Conservation (phyloP, 2,888 invertebrate genomes). For the Sicus ferrugineus region DNA sequence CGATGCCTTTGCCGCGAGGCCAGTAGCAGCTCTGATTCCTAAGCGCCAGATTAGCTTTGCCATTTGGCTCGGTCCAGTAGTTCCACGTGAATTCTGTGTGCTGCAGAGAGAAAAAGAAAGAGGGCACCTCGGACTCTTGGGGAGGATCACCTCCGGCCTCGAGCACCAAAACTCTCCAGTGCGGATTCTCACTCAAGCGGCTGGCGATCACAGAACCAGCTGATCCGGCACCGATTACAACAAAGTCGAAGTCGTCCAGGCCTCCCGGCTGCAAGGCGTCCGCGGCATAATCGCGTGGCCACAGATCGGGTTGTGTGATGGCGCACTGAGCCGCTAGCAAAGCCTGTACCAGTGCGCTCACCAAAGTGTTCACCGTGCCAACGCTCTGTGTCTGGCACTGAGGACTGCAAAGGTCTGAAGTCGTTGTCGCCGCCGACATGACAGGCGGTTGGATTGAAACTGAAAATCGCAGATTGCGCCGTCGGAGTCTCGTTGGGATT, state of each 20-base stretch:
- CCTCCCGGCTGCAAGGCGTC: constrained; percentile 53
- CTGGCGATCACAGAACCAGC: constrained; percentile 70
- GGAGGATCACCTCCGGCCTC: constrained; percentile 77
- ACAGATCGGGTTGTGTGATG: constrained; percentile 65
- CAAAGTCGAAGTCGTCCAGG: constrained; percentile 54
- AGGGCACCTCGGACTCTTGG: constrained; percentile 61
- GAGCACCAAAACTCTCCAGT: constrained; percentile 77
- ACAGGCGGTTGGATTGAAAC: background rate
- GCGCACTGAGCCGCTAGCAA: constrained; percentile 70
- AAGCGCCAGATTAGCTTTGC: constrained; percentile 44
- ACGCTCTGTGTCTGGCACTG: constrained; percentile 46
- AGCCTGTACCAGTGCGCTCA: constrained; percentile 68
- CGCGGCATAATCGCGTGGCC: constrained; percentile 66
- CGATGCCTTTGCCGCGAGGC: constrained; percentile 70
- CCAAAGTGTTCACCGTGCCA: constrained; percentile 61
- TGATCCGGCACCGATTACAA: constrained; percentile 68
- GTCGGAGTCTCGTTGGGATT: no score
- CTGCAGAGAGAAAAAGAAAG: constrained; percentile 42
- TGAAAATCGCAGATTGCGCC: background rate
- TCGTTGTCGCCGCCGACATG: background rate
- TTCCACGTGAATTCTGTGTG: constrained; percentile 45
- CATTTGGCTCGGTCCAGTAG: constrained; percentile 45
- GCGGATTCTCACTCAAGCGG: constrained; percentile 74
- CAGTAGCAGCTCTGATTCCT: constrained; percentile 62
- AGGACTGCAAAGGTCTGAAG: background rate